Evolutionary conservation across 2,113 vertebrate species (phyloP).

Genomic region (Narcine bancroftii): DNA sequence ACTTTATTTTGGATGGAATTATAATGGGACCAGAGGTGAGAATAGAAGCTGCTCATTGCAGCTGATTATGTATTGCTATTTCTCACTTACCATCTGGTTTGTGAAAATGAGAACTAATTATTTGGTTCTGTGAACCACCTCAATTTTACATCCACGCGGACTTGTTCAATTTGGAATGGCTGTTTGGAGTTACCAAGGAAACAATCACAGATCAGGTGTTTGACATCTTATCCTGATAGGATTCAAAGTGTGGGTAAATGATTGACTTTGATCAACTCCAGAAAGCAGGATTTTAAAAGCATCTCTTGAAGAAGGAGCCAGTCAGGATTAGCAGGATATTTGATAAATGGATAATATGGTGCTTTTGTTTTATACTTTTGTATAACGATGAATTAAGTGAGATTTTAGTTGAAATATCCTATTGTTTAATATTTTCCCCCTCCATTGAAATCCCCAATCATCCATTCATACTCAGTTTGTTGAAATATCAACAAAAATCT

Average conservation of each 20-base stretch:
- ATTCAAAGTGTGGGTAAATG: not conserved
- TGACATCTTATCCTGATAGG: not conserved
- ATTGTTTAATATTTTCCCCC: no score
- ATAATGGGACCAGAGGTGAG: not conserved
- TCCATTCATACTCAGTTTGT: no score
- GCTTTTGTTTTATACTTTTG: not conserved
- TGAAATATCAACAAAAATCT: no score
- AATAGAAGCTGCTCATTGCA: not conserved
- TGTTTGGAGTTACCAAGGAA: not conserved
- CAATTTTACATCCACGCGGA: not conserved
- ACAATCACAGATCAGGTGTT: not conserved
- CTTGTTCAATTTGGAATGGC: not conserved
- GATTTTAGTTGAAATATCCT: not conserved
- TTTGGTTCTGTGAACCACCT: not conserved
- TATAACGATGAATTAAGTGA: not conserved
- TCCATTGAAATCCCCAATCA: no score
- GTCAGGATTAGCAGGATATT: not conserved
- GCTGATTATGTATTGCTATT: not conserved
- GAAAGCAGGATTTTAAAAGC: not conserved
- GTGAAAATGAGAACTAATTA: not conserved
- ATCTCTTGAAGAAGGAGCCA: not conserved
- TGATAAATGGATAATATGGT: not conserved
- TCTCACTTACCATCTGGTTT: not conserved
- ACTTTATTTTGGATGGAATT: not conserved
- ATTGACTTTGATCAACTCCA: not conserved